Base-by-base conservation (phyloP, 2,113 vertebrate species). In the Apodemus speciosus region DNA sequence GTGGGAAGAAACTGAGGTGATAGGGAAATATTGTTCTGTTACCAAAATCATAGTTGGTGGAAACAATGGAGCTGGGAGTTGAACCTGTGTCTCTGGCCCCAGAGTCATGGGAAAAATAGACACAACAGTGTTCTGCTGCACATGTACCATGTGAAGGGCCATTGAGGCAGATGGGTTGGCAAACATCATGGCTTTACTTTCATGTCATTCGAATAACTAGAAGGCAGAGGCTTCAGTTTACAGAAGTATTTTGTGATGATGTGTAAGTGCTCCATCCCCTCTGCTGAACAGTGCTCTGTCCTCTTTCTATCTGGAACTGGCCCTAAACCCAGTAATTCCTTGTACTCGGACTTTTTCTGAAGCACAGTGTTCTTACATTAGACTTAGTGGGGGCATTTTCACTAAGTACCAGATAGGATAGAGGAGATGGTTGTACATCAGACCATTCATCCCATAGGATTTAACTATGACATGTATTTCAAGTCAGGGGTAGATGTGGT, bases 381-480 rank as follows among this genome's bases (percentile, higher is more conserved):
- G 87, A 89, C 64, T 85, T 88, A 66, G 66, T 0, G 40, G 38
- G 69, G 21, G 16, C 30, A 62, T 91, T 89, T 94, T 90, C 91
- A 79, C 80, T 51, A 43, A 51, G 79, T 30, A 80, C 43, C 60
- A 30, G 62, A 77, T 43, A 38, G 83, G 66, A 69, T 73, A 1
- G 64, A 75, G 76, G 76, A 89, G 60, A 43, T 0, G 2, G 71
- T 14, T 90, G 35, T 85, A 73, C 43, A 85, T 89, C 76, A 91
- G 89, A 56, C 13, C 27, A 9, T 80, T 90, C 85, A 85, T 94
- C 72, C 81, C 8, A 38, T 81, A 27, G 71, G 89, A 83, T 94
- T 85, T 91, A 84, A 69, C 25, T 30, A 35, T 92, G 93, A 76
- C 87, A 88, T 69, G 23, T 84, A 85, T 89, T 69, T 92, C 60